Evolutionary conservation across 2,113 vertebrate genomes (phyloP).

Genomic region (Epinephelus moara): DNA sequence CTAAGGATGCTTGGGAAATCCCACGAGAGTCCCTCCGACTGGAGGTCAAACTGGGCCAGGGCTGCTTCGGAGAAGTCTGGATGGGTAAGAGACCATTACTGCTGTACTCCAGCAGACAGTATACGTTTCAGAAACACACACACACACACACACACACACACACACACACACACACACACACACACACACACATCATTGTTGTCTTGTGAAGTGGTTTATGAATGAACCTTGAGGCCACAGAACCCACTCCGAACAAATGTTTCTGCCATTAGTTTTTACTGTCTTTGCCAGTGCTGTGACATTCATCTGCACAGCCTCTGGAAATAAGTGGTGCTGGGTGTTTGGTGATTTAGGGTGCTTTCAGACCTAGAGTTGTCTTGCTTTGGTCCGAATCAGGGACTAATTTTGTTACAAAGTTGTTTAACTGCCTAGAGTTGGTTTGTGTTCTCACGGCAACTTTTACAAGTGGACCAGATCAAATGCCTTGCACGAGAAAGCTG

Average conservation of each 20-base stretch:
- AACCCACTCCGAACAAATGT: not conserved
- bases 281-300: not conserved
- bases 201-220: not conserved
- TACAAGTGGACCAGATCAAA: too few species aligned
- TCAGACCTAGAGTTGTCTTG: too few species aligned
- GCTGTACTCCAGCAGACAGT: not conserved
- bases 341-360: not conserved
- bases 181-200: too few species aligned
- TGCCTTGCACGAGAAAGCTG: too few species aligned
- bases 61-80: slow-evolving; percentile 99
- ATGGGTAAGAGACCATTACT: slow-evolving; percentile 89
- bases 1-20: slow-evolving; percentile 99
- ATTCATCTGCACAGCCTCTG: not conserved
- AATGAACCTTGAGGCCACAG: not conserved
- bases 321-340: not conserved
- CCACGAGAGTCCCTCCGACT: slow-evolving; percentile 95
- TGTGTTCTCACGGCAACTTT: too few species aligned
- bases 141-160: too few species aligned
- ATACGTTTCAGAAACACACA: not conserved
- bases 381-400: too few species aligned
- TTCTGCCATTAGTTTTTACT: not conserved
- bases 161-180: too few species aligned
- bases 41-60: slow-evolving; percentile 97
- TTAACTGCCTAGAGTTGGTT: too few species aligned
- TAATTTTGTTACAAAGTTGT: too few species aligned